Conservation (phyloP, 2,113 vertebrate genomes). For the Tenrec ecaudatus region DNA sequence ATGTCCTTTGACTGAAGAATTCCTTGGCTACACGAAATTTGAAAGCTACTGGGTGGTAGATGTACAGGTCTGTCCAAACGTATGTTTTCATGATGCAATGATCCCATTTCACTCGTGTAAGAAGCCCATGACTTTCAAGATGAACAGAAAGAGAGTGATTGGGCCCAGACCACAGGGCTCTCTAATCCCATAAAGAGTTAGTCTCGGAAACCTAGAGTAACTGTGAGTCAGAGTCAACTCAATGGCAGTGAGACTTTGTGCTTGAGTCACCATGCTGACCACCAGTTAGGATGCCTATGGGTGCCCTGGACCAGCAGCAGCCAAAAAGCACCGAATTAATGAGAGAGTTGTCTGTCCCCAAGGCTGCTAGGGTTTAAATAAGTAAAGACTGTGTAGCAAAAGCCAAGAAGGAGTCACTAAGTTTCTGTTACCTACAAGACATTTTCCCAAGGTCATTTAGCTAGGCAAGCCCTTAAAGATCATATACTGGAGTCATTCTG, state of each 20-base stretch:
- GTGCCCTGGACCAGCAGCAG: not conserved
- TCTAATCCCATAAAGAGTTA: too few species aligned
- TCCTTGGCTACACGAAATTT: not conserved
- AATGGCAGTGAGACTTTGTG: not conserved
- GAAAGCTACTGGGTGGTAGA: not conserved
- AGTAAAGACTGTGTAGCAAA: not conserved
- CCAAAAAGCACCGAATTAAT: not conserved
- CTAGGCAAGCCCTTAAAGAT: not conserved
- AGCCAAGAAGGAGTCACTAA: not conserved
- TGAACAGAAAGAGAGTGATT: not conserved
- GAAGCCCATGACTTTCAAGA: not conserved
- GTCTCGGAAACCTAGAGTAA: too few species aligned
- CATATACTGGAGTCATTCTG: not conserved
- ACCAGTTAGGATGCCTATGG: not conserved
- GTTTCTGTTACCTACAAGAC: not conserved
- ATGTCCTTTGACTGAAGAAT: slow-evolving; percentile 33
- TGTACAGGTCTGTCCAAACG: not conserved
- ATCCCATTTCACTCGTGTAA: not conserved
- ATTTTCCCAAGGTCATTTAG: not conserved
- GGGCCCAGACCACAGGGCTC: too few species aligned
- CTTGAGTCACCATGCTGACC: not conserved
- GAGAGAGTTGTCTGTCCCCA: not conserved
- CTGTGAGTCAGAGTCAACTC: not conserved
- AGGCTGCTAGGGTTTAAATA: not conserved
- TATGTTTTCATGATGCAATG: not conserved